Percentiles rank a stretch among this genome's conserved stretches.
phyloP scores from a whole-genome alignment of 2,888 invertebrate genomes.

The Deilephila elpenor region DNA sequence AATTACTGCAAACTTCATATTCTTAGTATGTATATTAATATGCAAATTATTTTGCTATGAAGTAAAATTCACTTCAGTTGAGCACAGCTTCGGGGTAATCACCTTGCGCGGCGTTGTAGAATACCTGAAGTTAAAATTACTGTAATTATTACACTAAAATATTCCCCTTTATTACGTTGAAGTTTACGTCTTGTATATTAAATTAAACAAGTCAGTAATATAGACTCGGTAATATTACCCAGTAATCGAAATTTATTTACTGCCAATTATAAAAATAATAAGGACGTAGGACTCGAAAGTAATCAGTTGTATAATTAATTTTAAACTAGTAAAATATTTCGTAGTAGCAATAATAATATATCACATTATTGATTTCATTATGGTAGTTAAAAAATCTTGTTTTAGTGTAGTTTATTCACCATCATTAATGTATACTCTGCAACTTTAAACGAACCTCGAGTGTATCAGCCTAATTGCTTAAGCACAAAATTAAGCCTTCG shows the following conservation, averaged over 20 bases:
- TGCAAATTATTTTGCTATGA: slow-evolving; percentile 18
- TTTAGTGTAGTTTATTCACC: no score
- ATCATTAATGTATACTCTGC: no score
- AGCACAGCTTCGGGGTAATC: slow-evolving; percentile 13
- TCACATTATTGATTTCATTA: neutral
- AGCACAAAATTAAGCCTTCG: no score
- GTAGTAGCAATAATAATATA: neutral
- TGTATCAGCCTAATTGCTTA: no score
- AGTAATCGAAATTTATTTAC: neutral
- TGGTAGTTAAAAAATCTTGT: no score
- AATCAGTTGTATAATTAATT: slow-evolving; percentile 1
- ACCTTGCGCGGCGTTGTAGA: neutral
- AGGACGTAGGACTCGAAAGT: neutral
- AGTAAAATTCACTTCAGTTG: slow-evolving; percentile 14
- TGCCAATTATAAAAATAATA: neutral
- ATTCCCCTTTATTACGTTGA: neutral
- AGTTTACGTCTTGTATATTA: neutral
- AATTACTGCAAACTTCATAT: neutral
- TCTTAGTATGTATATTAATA: slow-evolving; percentile 20
- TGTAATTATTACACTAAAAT: slow-evolving; percentile 14
- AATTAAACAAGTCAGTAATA: neutral
- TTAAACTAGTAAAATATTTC: neutral
- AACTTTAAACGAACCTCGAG: no score
- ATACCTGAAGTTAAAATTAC: slow-evolving; percentile 16
- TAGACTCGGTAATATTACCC: neutral